Evolutionary conservation across 2,888 invertebrate genomes (phyloP), one percentile per base, ranked within the genome.

Genomic region (Osedax frankpressi): DNA sequence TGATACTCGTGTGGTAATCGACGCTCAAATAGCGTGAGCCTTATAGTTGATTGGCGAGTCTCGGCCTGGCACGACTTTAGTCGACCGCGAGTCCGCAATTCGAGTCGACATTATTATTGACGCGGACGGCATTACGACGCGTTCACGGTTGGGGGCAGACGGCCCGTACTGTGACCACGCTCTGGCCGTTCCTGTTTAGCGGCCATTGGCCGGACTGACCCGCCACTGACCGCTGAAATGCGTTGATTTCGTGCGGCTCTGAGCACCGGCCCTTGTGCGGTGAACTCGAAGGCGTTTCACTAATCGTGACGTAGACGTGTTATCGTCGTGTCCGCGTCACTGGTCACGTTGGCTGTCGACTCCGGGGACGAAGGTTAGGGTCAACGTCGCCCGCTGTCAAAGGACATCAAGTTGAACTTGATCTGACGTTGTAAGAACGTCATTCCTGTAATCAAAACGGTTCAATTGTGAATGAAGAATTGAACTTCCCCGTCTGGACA

Each of bases 251-350:
- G n/a, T 65, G 65, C 2, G n/a, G 25, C 65, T 19, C 63, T 62
- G 63, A 62, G 1, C 24, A 19, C 3, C 63, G 63, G 63, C 24
- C 24, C 65, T 24, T 59, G 59, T 59, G 59, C 59, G n/a, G 65
- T 65, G 65, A 65, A n/a, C n/a, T 65, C 19, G 25, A 65, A 65
- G 65, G 65, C 65, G 65, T 14, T 65, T 65, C 65, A 65, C 1
- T 24, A 19, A 2, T 2, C 65, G 63, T 62, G 63, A 3, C 63
- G 0, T 62, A 6, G 63, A 62, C 14, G 65, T 65, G 14, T n/a
- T 65, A 65, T 65, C 65, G 65, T 24, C 65, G 65, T 2, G 65
- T 65, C 25, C 65, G 19, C 65, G 65, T 65, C 65, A 65, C 65
- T 65, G 24, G 65, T 65, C 25, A 2, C n/a, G 1, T 65, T n/a